Conservation (phyloP, 2,888 invertebrate species). For the Adelognathus sp. region DNA sequence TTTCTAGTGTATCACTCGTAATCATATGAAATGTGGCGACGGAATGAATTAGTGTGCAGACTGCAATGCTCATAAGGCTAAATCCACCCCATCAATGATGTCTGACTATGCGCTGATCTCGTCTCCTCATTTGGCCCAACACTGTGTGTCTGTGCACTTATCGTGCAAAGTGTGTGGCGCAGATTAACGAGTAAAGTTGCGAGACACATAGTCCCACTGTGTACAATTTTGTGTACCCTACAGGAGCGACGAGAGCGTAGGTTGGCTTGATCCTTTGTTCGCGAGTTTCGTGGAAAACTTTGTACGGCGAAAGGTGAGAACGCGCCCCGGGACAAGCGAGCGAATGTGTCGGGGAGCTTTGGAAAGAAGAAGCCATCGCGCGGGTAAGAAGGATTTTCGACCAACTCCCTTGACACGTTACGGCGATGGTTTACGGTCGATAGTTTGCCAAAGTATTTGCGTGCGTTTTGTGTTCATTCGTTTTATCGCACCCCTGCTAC, state of each 20-base stretch:
- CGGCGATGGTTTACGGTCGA: constrained; percentile 19
- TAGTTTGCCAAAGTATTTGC: constrained; percentile 17
- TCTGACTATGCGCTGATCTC: neutral
- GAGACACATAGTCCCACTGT: constrained; percentile 26
- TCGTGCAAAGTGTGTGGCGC: neutral
- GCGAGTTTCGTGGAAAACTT: constrained; percentile 36
- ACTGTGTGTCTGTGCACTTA: neutral
- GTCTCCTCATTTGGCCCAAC: constrained; percentile 23
- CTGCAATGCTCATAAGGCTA: neutral
- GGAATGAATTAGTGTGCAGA: neutral
- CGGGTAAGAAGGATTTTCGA: constrained; percentile 38
- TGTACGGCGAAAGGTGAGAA: neutral
- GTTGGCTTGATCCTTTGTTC: constrained; percentile 40
- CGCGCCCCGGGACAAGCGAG: constrained; percentile 7
- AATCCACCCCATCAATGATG: neutral
- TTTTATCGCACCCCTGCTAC: no score
- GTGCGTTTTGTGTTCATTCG: neutral
- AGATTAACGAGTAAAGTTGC: constrained; percentile 49
- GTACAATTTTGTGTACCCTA: constrained; percentile 34
- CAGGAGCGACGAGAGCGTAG: neutral
- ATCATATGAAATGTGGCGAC: neutral
- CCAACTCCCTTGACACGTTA: constrained; percentile 4
- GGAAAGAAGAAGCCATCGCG: neutral
- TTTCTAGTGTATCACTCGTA: neutral
- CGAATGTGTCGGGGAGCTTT: constrained; percentile 20